Conservation (phyloP, 1,140 invertebrate species). For the Apolygus lucorum region DNA sequence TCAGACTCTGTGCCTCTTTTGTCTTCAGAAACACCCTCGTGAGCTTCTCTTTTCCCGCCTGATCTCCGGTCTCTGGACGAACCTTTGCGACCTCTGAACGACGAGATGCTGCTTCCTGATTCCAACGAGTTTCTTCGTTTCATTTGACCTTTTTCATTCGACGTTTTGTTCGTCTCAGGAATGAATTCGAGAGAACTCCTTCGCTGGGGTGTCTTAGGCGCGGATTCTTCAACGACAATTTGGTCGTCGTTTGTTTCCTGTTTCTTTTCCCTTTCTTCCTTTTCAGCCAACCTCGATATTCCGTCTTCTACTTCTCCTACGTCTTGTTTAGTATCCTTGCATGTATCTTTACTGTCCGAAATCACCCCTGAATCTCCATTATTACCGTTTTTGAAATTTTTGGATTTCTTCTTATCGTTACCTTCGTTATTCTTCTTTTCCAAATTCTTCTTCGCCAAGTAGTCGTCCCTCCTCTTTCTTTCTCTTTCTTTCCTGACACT, state of each 20-base stretch:
- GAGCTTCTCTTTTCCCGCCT: constrained; percentile 33
- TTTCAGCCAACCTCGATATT: background rate
- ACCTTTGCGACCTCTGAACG: background rate
- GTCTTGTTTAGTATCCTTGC: background rate
- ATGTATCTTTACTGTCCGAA: background rate
- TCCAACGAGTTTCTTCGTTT: constrained; percentile 1
- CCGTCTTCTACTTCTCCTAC: too few relatives aligned
- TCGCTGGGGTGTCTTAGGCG: background rate
- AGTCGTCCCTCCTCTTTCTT: constrained; percentile 37
- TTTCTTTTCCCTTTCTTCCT: constrained; percentile 39
- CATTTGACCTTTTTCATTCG: constrained; percentile 31
- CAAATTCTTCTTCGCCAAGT: constrained; percentile 40
- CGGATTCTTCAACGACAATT: constrained; percentile 34
- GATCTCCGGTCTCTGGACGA: too few relatives aligned
- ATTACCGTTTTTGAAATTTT: constrained; percentile 8
- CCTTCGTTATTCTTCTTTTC: constrained; percentile 36
- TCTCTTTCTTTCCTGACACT: constrained; percentile 7
- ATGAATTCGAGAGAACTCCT: background rate
- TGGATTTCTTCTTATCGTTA: constrained; percentile 27
- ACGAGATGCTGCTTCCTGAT: too few relatives aligned
- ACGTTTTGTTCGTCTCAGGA: constrained; percentile 29
- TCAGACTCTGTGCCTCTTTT: constrained; percentile 17
- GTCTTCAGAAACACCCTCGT: constrained; percentile 22
- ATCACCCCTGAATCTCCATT: background rate
- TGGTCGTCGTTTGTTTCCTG: constrained; percentile 37